Percentiles rank a stretch among this genome's conserved stretches.
Conservation (phyloP, 2,113 vertebrate genomes). For the Sturnira hondurensis region DNA sequence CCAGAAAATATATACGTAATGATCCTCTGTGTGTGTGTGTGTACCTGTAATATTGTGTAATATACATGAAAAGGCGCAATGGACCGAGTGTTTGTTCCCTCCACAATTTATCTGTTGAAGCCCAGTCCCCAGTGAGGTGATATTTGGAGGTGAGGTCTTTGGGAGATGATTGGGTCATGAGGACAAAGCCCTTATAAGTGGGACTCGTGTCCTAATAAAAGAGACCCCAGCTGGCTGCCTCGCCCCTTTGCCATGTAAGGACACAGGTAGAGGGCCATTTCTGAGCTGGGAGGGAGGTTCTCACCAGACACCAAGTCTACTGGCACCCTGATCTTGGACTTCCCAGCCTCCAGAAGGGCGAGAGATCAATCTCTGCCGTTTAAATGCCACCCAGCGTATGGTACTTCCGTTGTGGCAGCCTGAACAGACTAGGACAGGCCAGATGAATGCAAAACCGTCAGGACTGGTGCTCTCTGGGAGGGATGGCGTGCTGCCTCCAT, state of each 20-base stretch:
- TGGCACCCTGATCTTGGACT: not conserved
- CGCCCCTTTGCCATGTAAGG: not conserved
- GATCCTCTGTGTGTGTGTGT: not conserved
- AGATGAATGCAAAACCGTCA: not conserved
- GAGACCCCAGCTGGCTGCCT: not conserved
- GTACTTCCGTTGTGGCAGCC: not conserved
- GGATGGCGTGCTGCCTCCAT: not conserved
- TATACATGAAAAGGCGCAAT: not conserved
- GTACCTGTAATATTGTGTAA: not conserved
- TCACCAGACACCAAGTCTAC: not conserved
- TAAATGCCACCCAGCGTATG: not conserved
- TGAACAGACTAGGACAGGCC: not conserved
- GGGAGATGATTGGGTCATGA: not conserved
- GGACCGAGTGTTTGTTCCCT: not conserved
- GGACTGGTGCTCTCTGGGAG: not conserved
- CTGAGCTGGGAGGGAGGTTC: not conserved
- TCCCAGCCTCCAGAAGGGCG: not conserved
- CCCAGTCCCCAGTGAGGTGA: not conserved
- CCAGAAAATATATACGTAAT: not conserved
- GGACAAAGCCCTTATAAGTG: not conserved
- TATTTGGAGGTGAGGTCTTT: not conserved
- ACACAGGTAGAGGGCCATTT: not conserved
- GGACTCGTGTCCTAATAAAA: not conserved
- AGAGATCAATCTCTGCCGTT: not conserved
- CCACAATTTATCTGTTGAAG: not conserved